Conservation (phyloP, 2,113 vertebrate species). For the Leiothrix lutea region DNA sequence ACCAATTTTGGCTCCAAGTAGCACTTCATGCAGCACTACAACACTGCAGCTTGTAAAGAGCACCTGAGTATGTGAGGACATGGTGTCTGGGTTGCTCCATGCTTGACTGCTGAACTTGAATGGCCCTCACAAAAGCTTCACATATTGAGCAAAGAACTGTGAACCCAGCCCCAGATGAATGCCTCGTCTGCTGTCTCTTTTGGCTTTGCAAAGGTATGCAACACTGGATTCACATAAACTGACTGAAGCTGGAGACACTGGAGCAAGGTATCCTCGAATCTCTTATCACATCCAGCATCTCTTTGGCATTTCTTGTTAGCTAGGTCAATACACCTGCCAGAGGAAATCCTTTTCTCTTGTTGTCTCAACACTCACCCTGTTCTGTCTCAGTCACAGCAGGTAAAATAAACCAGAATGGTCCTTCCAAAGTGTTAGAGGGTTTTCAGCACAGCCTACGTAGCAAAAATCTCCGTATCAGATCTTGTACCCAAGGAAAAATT, state of each 20-base stretch:
- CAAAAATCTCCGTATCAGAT: background rate
- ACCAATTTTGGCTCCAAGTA: background rate
- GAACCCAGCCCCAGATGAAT: background rate
- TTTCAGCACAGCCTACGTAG: background rate
- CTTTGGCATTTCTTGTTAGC: background rate
- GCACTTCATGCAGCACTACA: background rate
- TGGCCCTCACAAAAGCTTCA: background rate
- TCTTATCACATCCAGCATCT: background rate
- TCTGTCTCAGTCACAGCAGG: background rate
- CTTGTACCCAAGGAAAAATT: background rate
- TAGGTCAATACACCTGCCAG: background rate
- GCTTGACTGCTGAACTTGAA: constrained; percentile 8
- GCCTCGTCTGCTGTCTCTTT: background rate
- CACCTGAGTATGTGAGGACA: background rate
- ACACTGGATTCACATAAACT: background rate
- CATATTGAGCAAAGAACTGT: background rate
- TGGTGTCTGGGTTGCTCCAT: background rate
- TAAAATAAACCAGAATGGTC: background rate
- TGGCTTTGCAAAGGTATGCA: background rate
- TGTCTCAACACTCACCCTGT: background rate
- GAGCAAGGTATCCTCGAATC: background rate
- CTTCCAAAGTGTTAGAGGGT: background rate
- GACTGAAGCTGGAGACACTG: background rate
- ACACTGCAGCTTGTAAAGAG: background rate
- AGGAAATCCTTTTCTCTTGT: background rate